phyloP scores from a whole-genome alignment of 2,797 vertebrate genomes.

The Bufotes viridis region DNA sequence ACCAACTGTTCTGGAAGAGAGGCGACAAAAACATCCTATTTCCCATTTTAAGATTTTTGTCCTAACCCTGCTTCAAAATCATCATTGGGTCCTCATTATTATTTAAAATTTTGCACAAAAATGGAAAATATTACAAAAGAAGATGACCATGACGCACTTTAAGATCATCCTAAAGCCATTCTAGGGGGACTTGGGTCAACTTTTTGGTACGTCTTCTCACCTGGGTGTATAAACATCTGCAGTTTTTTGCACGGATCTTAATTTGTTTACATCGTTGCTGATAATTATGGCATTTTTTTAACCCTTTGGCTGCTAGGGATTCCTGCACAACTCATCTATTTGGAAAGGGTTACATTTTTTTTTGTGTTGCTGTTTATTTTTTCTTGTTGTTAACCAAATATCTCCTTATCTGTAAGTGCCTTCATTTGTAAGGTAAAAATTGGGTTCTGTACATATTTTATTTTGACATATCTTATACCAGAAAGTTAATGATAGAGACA shows the following conservation, averaged over 20 bases:
- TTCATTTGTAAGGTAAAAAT: conserved; percentile 66
- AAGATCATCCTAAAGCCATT: conserved; percentile 20
- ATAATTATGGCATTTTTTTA: conserved; percentile 43
- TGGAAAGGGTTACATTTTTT: conserved; percentile 67
- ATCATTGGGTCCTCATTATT: conserved; percentile 35
- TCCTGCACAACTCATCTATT: conserved; percentile 50
- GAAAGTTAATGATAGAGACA: not conserved
- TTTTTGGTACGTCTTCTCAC: conserved; percentile 24
- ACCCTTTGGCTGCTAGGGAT: conserved; percentile 33
- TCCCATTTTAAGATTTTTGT: not conserved
- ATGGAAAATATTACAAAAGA: not conserved
- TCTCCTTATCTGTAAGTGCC: conserved; percentile 69
- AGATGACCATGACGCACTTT: conserved; percentile 32
- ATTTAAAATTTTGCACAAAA: conserved; percentile 34
- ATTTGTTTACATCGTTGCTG: conserved; percentile 59
- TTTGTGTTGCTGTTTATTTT: conserved; percentile 31
- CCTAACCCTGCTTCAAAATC: conserved; percentile 13
- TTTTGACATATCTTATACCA: conserved; percentile 34
- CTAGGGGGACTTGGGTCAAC: not conserved
- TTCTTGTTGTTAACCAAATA: conserved; percentile 53
- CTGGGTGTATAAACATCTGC: conserved; percentile 37
- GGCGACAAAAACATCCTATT: conserved; percentile 62
- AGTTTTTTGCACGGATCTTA: conserved; percentile 59
- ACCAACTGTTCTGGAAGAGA: conserved; percentile 63
- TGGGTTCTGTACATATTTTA: conserved; percentile 56